phyloP scores from a whole-genome alignment of 2,797 vertebrate species.

The Gobio occitaniae region DNA sequence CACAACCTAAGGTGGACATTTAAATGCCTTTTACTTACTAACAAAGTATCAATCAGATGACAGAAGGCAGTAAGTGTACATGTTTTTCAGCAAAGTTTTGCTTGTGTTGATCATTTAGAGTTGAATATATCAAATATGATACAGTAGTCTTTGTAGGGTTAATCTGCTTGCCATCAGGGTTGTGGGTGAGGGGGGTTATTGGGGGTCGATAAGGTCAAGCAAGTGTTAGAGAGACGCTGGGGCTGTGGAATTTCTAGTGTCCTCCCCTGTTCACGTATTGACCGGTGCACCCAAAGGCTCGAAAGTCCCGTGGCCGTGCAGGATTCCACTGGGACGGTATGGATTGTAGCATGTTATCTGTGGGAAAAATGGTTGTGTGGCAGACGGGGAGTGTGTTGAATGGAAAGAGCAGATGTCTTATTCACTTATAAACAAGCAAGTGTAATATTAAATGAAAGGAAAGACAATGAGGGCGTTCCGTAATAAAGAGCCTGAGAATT shows the following conservation, averaged over 20 bases:
- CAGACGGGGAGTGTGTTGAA: not conserved
- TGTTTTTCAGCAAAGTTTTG: not conserved
- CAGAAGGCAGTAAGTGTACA: not conserved
- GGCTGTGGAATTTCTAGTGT: conserved; percentile 61
- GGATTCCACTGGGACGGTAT: conserved; percentile 75
- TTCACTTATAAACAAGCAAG: not conserved
- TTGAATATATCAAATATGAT: not conserved
- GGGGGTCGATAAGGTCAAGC: conserved; percentile 73
- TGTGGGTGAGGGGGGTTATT: conserved; percentile 54
- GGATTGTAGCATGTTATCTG: conserved; percentile 57
- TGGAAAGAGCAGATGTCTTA: not conserved
- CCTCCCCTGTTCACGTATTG: conserved; percentile 74
- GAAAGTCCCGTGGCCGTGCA: conserved; percentile 71
- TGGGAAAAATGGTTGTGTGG: not conserved
- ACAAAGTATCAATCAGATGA: not conserved
- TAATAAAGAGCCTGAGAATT: not conserved
- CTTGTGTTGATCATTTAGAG: not conserved
- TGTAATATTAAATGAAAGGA: conserved; percentile 2
- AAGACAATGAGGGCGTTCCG: not conserved
- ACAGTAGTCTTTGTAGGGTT: not conserved
- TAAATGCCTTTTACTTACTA: not conserved
- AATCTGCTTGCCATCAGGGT: not conserved
- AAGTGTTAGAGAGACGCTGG: conserved; percentile 53
- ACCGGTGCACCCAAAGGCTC: conserved; percentile 52
- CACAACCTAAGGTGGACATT: too few relatives aligned